These are phyloP conservation scores for Lochmaea crataegi DNA, from an alignment of 2,888 invertebrate genomes.

Conservation along the genomic window DNA sequence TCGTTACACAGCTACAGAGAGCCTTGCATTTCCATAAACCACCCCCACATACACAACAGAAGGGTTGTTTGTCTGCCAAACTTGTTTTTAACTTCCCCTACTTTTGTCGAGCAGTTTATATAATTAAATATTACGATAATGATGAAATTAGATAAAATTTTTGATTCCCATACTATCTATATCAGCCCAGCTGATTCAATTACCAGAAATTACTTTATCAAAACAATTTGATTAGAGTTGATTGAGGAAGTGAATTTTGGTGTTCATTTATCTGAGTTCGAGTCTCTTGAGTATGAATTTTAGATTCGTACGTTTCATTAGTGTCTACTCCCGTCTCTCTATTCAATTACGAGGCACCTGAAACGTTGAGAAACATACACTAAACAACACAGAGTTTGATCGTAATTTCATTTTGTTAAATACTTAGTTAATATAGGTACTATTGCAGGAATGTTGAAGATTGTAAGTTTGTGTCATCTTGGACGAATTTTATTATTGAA, in stretches of 20 bases:
- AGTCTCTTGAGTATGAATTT: neutral
- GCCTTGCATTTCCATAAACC: too few relatives aligned
- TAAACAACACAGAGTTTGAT: neutral
- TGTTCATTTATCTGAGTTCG: neutral
- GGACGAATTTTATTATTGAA: too few relatives aligned
- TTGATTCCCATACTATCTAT: neutral
- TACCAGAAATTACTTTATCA: neutral
- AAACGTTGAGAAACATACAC: neutral
- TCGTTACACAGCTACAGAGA: too few relatives aligned
- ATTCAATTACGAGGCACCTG: neutral
- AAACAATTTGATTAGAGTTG: too few relatives aligned
- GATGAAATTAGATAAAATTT: neutral
- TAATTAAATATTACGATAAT: too few relatives aligned
- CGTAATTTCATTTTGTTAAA: neutral
- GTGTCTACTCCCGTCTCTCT: neutral
- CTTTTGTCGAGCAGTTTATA: too few relatives aligned
- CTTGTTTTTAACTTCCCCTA: too few relatives aligned
- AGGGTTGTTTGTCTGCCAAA: too few relatives aligned
- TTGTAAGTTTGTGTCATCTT: too few relatives aligned
- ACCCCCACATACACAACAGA: too few relatives aligned
- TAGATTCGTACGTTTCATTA: conserved; percentile 1
- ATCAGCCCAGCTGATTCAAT: neutral
- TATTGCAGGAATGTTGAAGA: too few relatives aligned
- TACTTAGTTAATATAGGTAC: too few relatives aligned
- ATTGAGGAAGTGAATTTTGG: neutral